Evolutionary conservation across 2,113 vertebrate genomes (phyloP).

Genomic region (Madoqua kirkii): DNA sequence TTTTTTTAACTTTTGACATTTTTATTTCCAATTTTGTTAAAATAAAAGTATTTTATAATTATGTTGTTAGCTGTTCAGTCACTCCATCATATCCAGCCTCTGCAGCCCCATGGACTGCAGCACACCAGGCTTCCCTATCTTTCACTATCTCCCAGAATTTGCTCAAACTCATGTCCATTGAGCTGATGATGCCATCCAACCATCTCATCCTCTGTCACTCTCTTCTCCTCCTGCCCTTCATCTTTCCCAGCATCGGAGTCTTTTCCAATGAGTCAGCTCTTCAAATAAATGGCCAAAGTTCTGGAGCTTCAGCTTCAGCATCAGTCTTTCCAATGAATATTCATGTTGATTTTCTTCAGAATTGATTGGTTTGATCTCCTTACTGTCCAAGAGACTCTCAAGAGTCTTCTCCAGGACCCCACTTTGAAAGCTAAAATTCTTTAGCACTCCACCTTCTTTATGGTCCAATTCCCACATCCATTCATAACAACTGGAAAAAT

Average conservation of each 20-base stretch:
- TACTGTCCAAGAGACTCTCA: not conserved
- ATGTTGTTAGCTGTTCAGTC: not conserved
- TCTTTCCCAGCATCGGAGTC: not conserved
- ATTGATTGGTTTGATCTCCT: not conserved
- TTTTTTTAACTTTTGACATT: not conserved
- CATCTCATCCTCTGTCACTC: not conserved
- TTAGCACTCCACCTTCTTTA: not conserved
- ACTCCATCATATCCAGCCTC: not conserved
- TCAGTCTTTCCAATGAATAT: not conserved
- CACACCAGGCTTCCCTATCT: not conserved
- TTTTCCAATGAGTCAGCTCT: not conserved
- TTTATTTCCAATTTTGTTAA: not conserved
- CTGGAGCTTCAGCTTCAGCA: not conserved
- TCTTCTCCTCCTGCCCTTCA: not conserved
- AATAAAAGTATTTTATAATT: not conserved
- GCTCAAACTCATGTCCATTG: not conserved
- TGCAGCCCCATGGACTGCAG: not conserved
- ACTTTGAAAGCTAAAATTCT: not conserved
- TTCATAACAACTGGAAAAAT: not conserved
- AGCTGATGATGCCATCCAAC: not conserved
- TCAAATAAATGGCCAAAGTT: not conserved
- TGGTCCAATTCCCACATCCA: not conserved
- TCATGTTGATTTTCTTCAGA: not conserved
- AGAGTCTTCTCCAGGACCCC: not conserved
- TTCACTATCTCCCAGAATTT: not conserved